phyloP scores from a whole-genome alignment of 2,888 invertebrate species.

The Melanostoma mellinum region DNA sequence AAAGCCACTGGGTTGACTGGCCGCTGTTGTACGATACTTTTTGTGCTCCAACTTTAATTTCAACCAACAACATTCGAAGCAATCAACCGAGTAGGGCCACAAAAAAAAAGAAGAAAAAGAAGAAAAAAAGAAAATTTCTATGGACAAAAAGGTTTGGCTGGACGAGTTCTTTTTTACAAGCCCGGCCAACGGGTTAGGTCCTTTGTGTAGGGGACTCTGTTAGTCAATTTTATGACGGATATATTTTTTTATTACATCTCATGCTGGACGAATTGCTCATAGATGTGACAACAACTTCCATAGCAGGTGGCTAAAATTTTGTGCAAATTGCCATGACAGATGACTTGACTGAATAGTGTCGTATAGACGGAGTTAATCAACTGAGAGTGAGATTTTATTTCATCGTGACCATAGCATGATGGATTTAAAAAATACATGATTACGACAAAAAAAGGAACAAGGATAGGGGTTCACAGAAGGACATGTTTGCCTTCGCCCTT shows the following conservation, averaged over 20 bases:
- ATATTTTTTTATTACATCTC: conserved; percentile 14
- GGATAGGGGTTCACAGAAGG: background rate
- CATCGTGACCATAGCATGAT: conserved; percentile 32
- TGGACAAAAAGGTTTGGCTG: conserved; percentile 23
- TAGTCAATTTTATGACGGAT: conserved; percentile 40
- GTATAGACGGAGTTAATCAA: conserved; percentile 52
- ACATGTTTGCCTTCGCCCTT: too few species aligned
- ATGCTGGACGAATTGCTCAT: conserved; percentile 14
- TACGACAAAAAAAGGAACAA: background rate
- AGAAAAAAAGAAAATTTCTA: background rate
- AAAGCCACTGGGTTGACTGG: conserved; percentile 28
- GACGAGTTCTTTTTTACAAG: conserved; percentile 9
- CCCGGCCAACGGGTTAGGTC: background rate
- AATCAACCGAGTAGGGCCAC: too few species aligned
- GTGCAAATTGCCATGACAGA: conserved; percentile 27
- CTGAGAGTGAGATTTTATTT: conserved; percentile 60
- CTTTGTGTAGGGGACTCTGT: conserved; percentile 24
- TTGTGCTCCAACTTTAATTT: too few species aligned
- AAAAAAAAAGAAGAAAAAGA: too few species aligned
- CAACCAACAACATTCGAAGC: too few species aligned
- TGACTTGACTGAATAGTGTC: conserved; percentile 17
- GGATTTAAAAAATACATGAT: conserved; percentile 17
- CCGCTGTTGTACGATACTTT: background rate
- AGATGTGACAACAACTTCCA: conserved; percentile 32
- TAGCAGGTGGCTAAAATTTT: conserved; percentile 36